Percentiles rank a stretch among this genome's conserved stretches.
Conservation (phyloP, 1,140 invertebrate genomes). For the Sipha flava region DNA sequence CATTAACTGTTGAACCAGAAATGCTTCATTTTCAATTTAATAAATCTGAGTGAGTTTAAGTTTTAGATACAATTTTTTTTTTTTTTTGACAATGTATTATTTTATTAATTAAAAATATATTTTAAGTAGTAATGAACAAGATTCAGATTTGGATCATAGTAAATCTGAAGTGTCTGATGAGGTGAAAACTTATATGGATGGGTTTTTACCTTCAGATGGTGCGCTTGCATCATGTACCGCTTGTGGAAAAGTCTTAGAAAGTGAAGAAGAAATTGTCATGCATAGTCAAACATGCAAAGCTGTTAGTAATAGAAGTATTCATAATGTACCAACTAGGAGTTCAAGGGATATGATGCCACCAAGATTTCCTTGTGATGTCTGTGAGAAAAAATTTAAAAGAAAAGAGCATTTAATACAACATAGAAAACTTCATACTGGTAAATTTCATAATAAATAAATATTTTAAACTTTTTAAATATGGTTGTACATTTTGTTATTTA, state of each 20-base stretch:
- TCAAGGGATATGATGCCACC: neutral
- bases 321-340: neutral
- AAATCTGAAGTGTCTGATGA: neutral
- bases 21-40: constrained; percentile 11
- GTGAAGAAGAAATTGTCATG: constrained; percentile 37
- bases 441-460: neutral
- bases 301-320: neutral
- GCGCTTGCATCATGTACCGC: constrained; percentile 35
- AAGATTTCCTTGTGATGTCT: constrained; percentile 48
- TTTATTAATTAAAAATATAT: neutral
- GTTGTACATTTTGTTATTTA: too few species aligned
- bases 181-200: neutral
- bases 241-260: constrained; percentile 39
- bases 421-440: constrained; percentile 57
- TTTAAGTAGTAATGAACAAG: constrained; percentile 18
- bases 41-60: constrained; percentile 11
- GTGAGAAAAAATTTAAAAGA: constrained; percentile 52
- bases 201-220: neutral
- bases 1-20: constrained; percentile 26
- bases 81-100: neutral
- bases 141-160: constrained; percentile 14
- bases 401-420: constrained; percentile 57
- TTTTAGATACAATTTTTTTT: neutral
- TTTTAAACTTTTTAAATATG: neutral
- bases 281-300: constrained; percentile 31